Conservation (phyloP, 2,797 vertebrate species). For the Arctocebus calabarensis region DNA sequence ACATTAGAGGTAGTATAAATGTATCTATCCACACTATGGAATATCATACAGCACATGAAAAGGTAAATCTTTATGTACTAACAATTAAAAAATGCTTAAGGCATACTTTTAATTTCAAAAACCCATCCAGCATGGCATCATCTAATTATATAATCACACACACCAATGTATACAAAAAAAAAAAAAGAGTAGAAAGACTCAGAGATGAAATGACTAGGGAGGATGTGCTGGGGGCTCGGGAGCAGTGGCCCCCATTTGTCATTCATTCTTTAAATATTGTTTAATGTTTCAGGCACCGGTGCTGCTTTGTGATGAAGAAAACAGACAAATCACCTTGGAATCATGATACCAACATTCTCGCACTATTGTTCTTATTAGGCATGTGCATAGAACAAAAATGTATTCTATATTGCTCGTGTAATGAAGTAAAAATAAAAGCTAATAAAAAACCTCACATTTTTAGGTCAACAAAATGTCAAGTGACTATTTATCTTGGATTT, state of each 20-base stretch:
- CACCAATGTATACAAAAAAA: neutral
- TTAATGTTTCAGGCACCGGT: neutral
- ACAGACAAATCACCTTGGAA: neutral
- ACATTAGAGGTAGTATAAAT: neutral
- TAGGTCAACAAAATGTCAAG: neutral
- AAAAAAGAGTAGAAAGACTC: neutral
- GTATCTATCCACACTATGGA: neutral
- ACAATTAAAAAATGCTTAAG: constrained; percentile 6
- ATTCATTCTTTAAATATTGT: neutral
- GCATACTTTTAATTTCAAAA: neutral
- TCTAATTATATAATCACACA: neutral
- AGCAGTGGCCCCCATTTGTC: neutral
- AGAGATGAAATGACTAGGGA: neutral
- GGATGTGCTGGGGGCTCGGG: neutral
- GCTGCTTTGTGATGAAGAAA: neutral
- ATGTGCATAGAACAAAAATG: neutral
- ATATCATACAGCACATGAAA: neutral
- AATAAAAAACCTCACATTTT: neutral
- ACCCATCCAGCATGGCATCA: neutral
- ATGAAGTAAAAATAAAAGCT: constrained; percentile 40
- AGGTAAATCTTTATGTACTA: neutral
- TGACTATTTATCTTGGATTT: neutral
- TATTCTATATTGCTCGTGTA: neutral
- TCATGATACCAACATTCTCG: neutral
- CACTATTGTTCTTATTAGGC: neutral